Percentiles rank a stretch among this genome's conserved stretches.
These are phyloP conservation scores for Pristionchus pacificus DNA, from an alignment of 1,140 invertebrate genomes.

Conservation along the genomic window DNA sequence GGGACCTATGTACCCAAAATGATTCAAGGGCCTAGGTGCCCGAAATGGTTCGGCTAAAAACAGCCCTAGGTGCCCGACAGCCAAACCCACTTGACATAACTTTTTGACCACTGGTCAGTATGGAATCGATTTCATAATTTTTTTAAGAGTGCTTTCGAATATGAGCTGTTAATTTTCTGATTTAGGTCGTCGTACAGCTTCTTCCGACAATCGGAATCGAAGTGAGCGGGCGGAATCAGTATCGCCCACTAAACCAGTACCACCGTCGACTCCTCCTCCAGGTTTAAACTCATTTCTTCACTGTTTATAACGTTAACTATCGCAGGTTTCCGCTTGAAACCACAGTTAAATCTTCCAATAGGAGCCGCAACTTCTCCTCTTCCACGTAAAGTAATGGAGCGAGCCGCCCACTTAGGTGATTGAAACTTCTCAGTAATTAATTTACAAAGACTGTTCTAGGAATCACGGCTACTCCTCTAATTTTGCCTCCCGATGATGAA, in stretches of 20 bases:
- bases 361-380: background rate
- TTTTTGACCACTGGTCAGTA: too few species aligned
- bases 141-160: too few species aligned
- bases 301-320: background rate
- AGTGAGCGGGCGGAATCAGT: background rate
- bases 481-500: background rate
- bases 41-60: too few species aligned
- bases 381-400: background rate
- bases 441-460: background rate
- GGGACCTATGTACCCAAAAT: too few species aligned
- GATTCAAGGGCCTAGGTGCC: too few species aligned
- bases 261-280: background rate
- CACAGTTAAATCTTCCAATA: background rate
- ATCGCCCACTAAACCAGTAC: background rate
- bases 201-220: background rate
- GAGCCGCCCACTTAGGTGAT: background rate
- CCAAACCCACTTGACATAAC: too few species aligned
- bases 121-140: too few species aligned
- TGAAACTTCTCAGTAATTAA: background rate
- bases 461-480: background rate
- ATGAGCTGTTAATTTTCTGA: too few species aligned
- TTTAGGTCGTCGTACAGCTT: background rate
- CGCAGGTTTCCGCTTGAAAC: background rate
- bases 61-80: too few species aligned
- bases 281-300: background rate